Evolutionary conservation across 2,113 vertebrate genomes (phyloP), one percentile per base, ranked within the genome.

Genomic region (Seriola rivoliana): DNA sequence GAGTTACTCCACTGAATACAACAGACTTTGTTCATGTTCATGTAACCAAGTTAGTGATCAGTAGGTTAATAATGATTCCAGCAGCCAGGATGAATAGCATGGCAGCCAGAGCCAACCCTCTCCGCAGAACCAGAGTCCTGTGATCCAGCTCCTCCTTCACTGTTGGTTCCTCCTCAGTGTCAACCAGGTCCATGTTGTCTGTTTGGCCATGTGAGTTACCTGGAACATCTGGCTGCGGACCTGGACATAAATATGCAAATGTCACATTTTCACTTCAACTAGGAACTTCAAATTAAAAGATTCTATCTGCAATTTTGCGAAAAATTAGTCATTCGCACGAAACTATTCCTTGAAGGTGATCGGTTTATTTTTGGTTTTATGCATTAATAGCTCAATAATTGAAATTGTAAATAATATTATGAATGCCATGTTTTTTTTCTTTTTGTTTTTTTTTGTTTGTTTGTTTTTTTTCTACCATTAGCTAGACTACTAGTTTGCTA

Each of bases 61-160:
- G 5, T 16, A 89, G 10, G 59, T 91, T 92, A 11, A 83, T 36
- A 29, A 84, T 67, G 54, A 95, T 88, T 63, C 95, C 94, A 46
- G 25, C 76, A 68, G 82, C 89, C 23, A 95, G 81, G 38, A 95
- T 80, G n/a, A 64, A 59, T 0, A 95, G 72, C 93, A 94, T 95
- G 64, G 21, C n/a, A 40, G 77, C 88, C 60, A 95, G 50, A 77
- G 75, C 68, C 52, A 95, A 70, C 1, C 90, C 86, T 11, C 94
- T 75, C 4, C 76, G 89, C 52, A 93, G 36, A 34, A 95, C 40
- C 88, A 94, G 59, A 25, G 42, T 38, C 59, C 80, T 85, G 62
- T 70, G 6, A 48, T 87, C 17, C 40, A 87, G 54, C 36, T 55
- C 9, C 5, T 2, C 52, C 42, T 19, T 40, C 12, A 21, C 70